phyloP scores from a whole-genome alignment of 2,113 vertebrate species.

The Brienomyrus brachyistius region DNA sequence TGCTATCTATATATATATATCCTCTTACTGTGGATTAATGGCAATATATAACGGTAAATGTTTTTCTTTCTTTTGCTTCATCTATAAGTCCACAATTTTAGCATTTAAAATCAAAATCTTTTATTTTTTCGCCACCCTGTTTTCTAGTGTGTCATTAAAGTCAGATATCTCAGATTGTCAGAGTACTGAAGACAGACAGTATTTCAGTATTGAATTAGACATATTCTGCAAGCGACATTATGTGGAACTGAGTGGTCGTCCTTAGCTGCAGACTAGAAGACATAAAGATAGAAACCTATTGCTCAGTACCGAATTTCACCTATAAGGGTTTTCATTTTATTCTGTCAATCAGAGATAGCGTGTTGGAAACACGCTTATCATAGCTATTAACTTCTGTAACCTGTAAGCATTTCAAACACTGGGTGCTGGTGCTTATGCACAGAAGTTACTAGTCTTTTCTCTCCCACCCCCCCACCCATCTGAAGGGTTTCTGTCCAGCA shows the following conservation, averaged over 20 bases:
- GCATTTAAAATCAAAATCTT: background rate
- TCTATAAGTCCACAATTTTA: background rate
- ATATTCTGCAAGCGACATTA: background rate
- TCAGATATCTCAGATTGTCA: background rate
- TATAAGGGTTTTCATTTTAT: background rate
- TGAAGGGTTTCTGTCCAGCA: background rate
- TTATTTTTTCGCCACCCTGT: background rate
- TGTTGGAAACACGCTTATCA: background rate
- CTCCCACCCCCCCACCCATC: no score
- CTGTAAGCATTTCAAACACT: background rate
- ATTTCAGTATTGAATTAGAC: background rate
- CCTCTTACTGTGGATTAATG: background rate
- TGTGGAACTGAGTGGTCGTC: background rate
- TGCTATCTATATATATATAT: background rate
- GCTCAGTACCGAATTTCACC: background rate
- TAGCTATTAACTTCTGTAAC: background rate
- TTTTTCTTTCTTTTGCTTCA: background rate
- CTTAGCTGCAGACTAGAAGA: background rate
- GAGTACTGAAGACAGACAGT: background rate
- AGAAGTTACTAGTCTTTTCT: background rate
- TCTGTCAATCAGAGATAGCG: background rate
- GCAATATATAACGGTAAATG: background rate
- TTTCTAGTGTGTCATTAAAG: background rate
- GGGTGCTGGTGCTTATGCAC: background rate
- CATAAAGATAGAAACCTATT: background rate